Base-by-base conservation (phyloP, 2,797 vertebrate genomes). In the Enteromius argenteus region DNA sequence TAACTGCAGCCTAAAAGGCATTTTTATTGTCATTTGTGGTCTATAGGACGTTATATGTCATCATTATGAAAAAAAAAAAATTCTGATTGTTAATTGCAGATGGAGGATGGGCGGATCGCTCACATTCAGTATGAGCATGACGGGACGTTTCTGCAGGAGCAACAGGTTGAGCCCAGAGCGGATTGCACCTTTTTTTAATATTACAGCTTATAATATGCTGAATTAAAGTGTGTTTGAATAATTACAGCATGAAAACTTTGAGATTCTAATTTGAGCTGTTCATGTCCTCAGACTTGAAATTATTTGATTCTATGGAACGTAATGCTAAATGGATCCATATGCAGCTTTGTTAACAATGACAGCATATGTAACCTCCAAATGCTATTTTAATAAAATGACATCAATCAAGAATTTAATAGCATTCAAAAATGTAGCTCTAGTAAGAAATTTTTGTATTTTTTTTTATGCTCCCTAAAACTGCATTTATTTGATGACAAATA, bases 61-160 rank as follows among this genome's bases (percentile, higher is more conserved):
- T 27, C 49, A 58, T 81, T 1, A 66, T 56, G 23, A 27, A 9
- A 79, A 49, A 5, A 49, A 5, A 32, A 67, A 2, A 62, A 51
- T 64, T 46, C 73, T 72, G 23, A n/a, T 37, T 82, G 42, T 80
- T 5, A 30, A 72, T 79, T 44, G 68, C 27, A 99, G 98, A 96
- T 99, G 51, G 94, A 97, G 87, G 98, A 99, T 5, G 97, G 97
- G 67, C 98, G 97, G 88, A 98, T 99, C 85, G 96, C 96, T 87
- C 96, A 96, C 89, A 99, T 99, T 90, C 98, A 99, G 92, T 99
- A 99, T 0, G 98, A 99, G 86, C 96, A 96, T 64, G 97, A 97
- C 0, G 90, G 95, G 37, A 92, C 95, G 0, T 97, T 98, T 88
- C 90, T 98, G 5, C 97, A 96, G 30, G 97, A 98, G 88, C 96